Evolutionary conservation across 2,888 invertebrate genomes (phyloP), one percentile per base, ranked within the genome.

Genomic region (Orthosia gothica): DNA sequence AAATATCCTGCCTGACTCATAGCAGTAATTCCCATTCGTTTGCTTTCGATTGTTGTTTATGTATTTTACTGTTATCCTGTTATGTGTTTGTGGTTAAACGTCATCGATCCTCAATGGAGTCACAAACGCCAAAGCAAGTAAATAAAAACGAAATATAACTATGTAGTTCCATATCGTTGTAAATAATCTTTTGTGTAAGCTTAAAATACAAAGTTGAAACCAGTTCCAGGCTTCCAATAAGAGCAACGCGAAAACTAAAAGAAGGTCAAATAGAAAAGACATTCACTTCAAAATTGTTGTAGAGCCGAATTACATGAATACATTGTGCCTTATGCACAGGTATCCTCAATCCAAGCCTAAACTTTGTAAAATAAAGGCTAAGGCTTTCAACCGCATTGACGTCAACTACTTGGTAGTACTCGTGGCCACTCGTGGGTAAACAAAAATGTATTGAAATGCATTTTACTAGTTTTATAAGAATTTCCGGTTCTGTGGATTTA

Each of bases 311-410:
- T 50, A 54, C n/a, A 50, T 4, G n/a, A 49, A 26, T n/a, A 52
- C 26, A 40, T 49, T 15, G 13, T 68, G 71, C n/a, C 15, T 13
- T 58, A 23, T 64, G 15, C 45, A 49, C 32, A 70, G 52, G 64
- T 68, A 15, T 52, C 47, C 50, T 20, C n/a, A 65, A 52, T 68
- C 54, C 7, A 52, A 52, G 23, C n/a, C 13, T 23, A 26, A 54
- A 61, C 55, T 61, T n/a, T 26, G 26, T 47, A 23, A 54, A 16
- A 49, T 54, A 32, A 63, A 63, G 23, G 32, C 52, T 18, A 47
- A 4, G 12, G 12, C 40, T 40, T 47, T 23, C 55, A 61, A 85
- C 81, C 81, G 62, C 81, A 79, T 75, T 82, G 84, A 84, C 87
- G 85, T 87, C 79, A 79, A 70, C 40, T 47, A 40, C 26, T 55